Base-by-base conservation (phyloP, 2,797 vertebrate species). In the Enteromius unitaeniatus region DNA sequence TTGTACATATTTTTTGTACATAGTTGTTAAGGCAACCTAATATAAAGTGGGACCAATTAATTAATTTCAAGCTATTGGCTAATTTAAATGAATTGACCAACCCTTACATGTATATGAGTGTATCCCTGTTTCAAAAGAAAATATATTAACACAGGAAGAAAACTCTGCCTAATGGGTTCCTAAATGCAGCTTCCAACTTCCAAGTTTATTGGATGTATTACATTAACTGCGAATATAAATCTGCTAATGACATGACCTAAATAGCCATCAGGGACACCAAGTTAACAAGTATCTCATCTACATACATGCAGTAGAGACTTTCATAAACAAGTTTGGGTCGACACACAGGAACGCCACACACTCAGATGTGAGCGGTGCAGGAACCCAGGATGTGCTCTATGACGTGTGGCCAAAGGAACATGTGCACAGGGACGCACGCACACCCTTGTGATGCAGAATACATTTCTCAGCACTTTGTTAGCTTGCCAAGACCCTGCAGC, bases 381-480 rank as follows among this genome's bases (percentile, higher is more conserved):
- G 73, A 83, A 58, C 51, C 49, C 65, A 51, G 65, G 28, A 70
- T 78, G 34, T 69, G 34, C 51, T 55, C 51, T 81, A 55, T 31
- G 62, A 53, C 47, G 73, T 11, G 31, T 65, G 74, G 51, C 64
- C 67, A 19, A 49, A 75, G 31, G n/a, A 67, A 69, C 58, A 65
- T 49, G 77, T 45, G 68, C 65, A 73, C 42, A 31, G 15, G 28
- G 26, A 58, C 68, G 67, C 81, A 76, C 83, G 37, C 84, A 69
- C 34, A 85, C 45, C 77, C 84, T 67, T 74, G 75, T 84, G 78
- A 84, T 53, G 81, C 15, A 58, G 83, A 81, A 83, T 80, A 77
- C 86, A 84, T 83, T 89, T 88, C 79, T 26, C 65, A 42, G 70
- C 70, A 85, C 90, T 93, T 93, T 92, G 91, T 93, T 90, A 87